Evolutionary conservation across 1,140 invertebrate genomes (phyloP), one percentile per base, ranked within the genome.

Genomic region (Helicoverpa armigera): DNA sequence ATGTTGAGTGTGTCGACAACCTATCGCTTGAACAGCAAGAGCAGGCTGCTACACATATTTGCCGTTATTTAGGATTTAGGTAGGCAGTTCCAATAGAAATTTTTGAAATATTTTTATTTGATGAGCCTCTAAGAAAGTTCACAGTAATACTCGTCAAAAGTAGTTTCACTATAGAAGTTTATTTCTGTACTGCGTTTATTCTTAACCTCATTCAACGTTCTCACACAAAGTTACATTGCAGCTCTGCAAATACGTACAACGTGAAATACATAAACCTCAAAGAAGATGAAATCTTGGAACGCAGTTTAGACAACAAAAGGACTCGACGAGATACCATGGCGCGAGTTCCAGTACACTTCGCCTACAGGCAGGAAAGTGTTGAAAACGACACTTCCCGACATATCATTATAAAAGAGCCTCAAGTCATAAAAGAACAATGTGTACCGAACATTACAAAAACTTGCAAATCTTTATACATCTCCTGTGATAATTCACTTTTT

Each of bases 31-130:
- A 89, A 54, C 82, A 89, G 80, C 90, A 91, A 85, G 87, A 93
- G 81, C 73, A 92, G 79, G 86, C 94, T 53, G 95, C 95, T 48
- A 86, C 87, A 9, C 89, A 95, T 78, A 92, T 96, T 31, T 97
- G 97, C 83, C 90, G 94, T 48, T 96, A 96, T 87, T 92, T 97
- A 79, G 97, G 97, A 83, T 97, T 96, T 79, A 95, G 93, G 96
- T 96, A 91, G 80, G 10, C 63, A 43, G 29, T 11, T 29, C 11
- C 23, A 13, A 0, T n/a, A 12, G 7, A 61, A 61, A 2, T 10
- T 4, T 10, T n/a, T 60, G 18, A 60, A 16, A 60, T 60, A 60
- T 18, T n/a, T 60, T 60, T n/a, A 60, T 60, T 23, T 60, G 14
- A 60, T 18, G 2, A 60, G 18, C 5, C 4, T 35, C 3, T 35